Evolutionary conservation across 2,888 invertebrate genomes (phyloP).

Genomic region (Eupithecia tripunctaria): DNA sequence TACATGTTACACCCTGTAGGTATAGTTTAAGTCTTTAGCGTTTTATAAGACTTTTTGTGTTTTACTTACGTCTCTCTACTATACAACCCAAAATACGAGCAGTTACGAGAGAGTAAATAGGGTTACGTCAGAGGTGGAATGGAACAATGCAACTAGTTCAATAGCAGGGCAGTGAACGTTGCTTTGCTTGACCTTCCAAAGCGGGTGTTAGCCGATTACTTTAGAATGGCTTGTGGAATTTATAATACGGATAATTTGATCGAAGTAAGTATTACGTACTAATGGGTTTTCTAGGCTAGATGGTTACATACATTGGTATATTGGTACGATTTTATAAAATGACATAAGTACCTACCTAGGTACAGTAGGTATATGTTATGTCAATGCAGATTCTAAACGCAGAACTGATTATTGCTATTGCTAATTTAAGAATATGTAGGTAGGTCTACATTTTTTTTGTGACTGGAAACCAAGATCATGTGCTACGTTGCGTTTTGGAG

Average conservation of each 20-base stretch:
- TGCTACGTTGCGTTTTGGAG: too few species aligned
- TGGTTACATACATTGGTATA: too few species aligned
- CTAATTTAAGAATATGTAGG: neutral
- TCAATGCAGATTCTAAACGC: neutral
- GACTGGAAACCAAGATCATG: too few species aligned
- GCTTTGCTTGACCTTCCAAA: conserved; percentile 41
- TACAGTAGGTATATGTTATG: too few species aligned
- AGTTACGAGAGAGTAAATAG: conserved; percentile 10
- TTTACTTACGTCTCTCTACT: neutral
- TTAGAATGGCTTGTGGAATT: conserved; percentile 33
- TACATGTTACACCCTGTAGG: too few species aligned
- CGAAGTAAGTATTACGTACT: neutral
- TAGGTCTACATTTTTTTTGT: too few species aligned
- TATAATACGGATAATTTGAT: neutral
- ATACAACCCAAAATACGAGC: neutral
- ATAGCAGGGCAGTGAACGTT: conserved; percentile 49
- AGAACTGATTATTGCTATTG: neutral
- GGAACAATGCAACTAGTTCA: conserved; percentile 58
- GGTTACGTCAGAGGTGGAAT: conserved; percentile 51
- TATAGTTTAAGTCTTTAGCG: too few species aligned
- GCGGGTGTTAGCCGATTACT: conserved; percentile 21
- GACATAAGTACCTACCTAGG: too few species aligned
- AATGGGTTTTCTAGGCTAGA: neutral
- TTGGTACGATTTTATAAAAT: too few species aligned
- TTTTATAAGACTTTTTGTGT: too few species aligned